Evolutionary conservation across 2,888 invertebrate species (phyloP).

Genomic region (Automeris io): DNA sequence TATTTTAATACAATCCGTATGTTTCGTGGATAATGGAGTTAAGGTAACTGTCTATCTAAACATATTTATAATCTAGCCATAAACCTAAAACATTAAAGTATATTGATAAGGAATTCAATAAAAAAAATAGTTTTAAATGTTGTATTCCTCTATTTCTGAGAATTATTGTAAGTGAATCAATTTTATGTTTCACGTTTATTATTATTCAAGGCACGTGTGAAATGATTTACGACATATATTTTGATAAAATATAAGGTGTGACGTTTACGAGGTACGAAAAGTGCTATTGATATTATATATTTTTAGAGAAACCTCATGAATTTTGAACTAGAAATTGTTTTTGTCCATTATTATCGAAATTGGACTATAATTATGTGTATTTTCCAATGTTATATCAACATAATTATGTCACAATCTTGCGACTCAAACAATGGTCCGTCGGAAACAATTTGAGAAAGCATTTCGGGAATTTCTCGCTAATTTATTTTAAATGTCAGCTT

Average conservation of each 20-base stretch:
- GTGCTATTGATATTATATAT: constrained; percentile 34
- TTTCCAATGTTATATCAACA: constrained; percentile 36
- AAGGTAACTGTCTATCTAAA: no score
- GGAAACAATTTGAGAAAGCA: constrained; percentile 18
- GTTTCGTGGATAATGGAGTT: no score
- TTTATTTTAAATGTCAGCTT: constrained; percentile 11
- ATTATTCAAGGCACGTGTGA: constrained; percentile 18
- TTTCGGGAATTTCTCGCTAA: constrained; percentile 10
- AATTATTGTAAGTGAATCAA: not conserved
- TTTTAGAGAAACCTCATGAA: constrained; percentile 14
- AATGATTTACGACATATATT: constrained; percentile 16
- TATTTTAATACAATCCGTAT: no score
- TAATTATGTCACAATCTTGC: constrained; percentile 32
- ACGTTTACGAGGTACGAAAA: constrained; percentile 30
- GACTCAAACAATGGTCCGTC: constrained; percentile 25
- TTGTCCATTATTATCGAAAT: constrained; percentile 25
- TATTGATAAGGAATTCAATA: no score
- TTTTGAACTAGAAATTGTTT: constrained; percentile 9
- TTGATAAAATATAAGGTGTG: constrained; percentile 23
- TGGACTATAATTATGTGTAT: constrained; percentile 40
- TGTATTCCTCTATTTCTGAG: not conserved
- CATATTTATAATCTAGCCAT: no score
- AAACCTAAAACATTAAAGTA: no score
- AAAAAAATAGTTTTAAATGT: no score
- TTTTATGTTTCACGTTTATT: constrained; percentile 7